Conservation (phyloP, 2,888 invertebrate genomes). For the Arctia plantaginis region DNA sequence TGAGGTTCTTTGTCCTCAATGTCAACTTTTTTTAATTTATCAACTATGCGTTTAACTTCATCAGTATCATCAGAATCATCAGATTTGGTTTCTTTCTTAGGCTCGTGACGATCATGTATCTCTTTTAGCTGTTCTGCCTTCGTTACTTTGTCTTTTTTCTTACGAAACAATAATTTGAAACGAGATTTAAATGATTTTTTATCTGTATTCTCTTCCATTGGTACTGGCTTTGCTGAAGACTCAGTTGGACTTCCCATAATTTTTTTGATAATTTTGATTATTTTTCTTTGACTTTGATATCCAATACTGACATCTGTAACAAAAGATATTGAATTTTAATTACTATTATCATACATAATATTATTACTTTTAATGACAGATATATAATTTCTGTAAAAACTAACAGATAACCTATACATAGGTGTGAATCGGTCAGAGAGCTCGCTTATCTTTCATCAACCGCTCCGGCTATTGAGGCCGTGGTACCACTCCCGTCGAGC, state of each 20-base stretch:
- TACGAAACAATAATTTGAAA: slow-evolving; percentile 45
- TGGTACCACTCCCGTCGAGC: no score
- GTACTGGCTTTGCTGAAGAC: slow-evolving; percentile 55
- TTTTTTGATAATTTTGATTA: slow-evolving; percentile 43
- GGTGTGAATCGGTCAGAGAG: no score
- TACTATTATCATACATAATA: no score
- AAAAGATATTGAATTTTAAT: slow-evolving; percentile 17
- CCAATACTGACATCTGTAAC: slow-evolving; percentile 42
- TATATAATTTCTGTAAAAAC: no score
- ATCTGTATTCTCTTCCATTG: slow-evolving; percentile 67
- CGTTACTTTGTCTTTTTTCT: slow-evolving; percentile 57
- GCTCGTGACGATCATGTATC: background rate
- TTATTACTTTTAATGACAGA: no score
- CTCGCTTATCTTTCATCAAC: no score
- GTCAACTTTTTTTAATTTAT: slow-evolving; percentile 58
- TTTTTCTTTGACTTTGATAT: background rate
- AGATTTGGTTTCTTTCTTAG: slow-evolving; percentile 23
- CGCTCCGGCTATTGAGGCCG: no score
- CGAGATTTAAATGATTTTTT: slow-evolving; percentile 64
- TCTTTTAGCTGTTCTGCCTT: slow-evolving; percentile 22
- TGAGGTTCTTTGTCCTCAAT: slow-evolving; percentile 36
- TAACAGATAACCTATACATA: no score
- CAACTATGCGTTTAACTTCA: slow-evolving; percentile 55
- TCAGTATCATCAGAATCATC: slow-evolving; percentile 26
- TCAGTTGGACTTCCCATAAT: slow-evolving; percentile 71